These are phyloP conservation scores for Eumeta japonica DNA, from an alignment of 1,140 invertebrate genomes.

Conservation along the genomic window DNA sequence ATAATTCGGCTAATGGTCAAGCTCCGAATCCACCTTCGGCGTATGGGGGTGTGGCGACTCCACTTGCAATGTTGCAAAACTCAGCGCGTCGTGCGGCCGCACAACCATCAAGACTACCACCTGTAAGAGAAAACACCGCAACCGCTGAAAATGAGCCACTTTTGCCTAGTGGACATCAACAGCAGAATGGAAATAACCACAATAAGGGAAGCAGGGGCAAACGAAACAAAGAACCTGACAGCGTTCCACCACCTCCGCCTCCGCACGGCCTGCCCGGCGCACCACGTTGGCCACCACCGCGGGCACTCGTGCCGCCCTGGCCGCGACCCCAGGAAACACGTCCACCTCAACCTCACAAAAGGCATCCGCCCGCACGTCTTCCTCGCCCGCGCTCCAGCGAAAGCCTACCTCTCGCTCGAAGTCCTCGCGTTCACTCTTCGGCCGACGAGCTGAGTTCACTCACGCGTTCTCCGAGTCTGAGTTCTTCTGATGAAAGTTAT, in stretches of 20 bases:
- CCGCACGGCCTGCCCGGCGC: slow-evolving; percentile 46
- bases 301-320: slow-evolving; percentile 58
- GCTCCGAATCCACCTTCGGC: slow-evolving; percentile 50
- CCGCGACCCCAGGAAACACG: slow-evolving; percentile 50
- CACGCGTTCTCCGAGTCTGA: slow-evolving; percentile 75
- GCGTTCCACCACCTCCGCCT: slow-evolving; percentile 53
- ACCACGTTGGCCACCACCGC: slow-evolving; percentile 49
- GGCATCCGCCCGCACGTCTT: slow-evolving; percentile 41
- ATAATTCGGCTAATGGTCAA: slow-evolving; percentile 20
- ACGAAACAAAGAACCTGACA: slow-evolving; percentile 39
- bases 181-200: slow-evolving; percentile 53
- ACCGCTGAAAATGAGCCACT: slow-evolving; percentile 68
- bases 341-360: slow-evolving; percentile 35
- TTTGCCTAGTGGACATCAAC: slow-evolving; percentile 58
- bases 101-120: slow-evolving; percentile 41
- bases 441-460: slow-evolving; percentile 78
- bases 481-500: slow-evolving; percentile 79
- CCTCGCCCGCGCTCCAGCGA: slow-evolving; percentile 65
- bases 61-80: slow-evolving; percentile 65
- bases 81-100: slow-evolving; percentile 44
- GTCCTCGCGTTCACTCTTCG: slow-evolving; percentile 68
- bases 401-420: slow-evolving; percentile 59
- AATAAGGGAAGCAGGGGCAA: slow-evolving; percentile 51
- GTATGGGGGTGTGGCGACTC: slow-evolving; percentile 69
- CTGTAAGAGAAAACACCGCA: slow-evolving; percentile 48